Base-by-base conservation (phyloP, 2,797 vertebrate species). In the Triplophysa bombifrons region DNA sequence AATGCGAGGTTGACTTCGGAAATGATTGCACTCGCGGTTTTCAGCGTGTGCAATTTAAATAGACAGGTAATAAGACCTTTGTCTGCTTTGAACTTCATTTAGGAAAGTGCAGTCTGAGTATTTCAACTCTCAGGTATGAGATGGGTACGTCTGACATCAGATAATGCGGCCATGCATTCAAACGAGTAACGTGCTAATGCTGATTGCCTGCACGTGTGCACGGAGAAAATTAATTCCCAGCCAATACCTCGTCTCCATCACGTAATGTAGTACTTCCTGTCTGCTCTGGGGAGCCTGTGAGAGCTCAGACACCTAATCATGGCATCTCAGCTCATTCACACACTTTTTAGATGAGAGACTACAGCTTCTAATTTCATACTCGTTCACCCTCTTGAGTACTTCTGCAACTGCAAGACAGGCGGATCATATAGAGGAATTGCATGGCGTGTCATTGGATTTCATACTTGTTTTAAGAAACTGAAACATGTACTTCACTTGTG, bases 241-340 rank as follows among this genome's bases (percentile, higher is more conserved):
- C 78, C 82, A 80, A 83, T 81, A 80, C 61, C 65, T 44, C 30
- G 19, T 22, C 81, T 77, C 22, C 58, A 60, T 41, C 30, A 17
- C 61, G 66, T 82, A 79, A 83, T 83, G 58, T 75, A 83, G 80
- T 80, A 68, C 82, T 74, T 81, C 67, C 76, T 70, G 74, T 67
- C 70, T 81, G 46, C 70, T 83, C 58, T 56, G 51, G 79, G 71
- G 73, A 82, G 67, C 48, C 27, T 58, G 73, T 60, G 30, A 58
- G 69, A 71, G 63, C 74, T 80, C 72, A 80, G 73, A 78, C 82
- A 84, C 78, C 76, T 82, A 80, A 84, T 87, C 68, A 83, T 72
- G 41, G 70, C 25, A 34, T 72, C 61, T 71, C 68, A 75, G 50
- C 48, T 82, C 64, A 74, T 65, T 38, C 34, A 69, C 72, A 22